These are phyloP conservation scores for Lucilia cuprina DNA, from an alignment of 1,140 invertebrate species.

Conservation along the genomic window DNA sequence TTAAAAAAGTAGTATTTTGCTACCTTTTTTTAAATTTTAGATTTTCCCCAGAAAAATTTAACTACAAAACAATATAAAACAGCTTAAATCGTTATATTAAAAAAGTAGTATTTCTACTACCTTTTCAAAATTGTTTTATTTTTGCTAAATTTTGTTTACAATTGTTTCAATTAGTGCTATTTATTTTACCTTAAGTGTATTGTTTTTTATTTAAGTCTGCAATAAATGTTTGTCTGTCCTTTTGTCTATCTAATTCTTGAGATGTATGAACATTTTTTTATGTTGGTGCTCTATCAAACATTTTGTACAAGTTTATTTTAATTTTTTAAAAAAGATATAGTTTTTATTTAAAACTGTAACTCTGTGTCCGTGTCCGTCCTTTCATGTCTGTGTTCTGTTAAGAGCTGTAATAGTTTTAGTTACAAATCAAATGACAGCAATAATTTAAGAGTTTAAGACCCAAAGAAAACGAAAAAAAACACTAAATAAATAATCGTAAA, in stretches of 20 bases:
- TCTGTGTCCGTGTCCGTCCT: neutral
- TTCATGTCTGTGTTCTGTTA: neutral
- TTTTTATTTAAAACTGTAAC: neutral
- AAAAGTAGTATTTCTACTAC: no score
- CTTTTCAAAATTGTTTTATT: no score
- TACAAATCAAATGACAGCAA: conserved; percentile 26
- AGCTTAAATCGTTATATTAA: no score
- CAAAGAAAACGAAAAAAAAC: neutral
- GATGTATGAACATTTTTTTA: neutral
- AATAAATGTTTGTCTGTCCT: neutral
- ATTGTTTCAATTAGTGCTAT: no score
- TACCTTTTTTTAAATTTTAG: no score
- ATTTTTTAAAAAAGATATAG: neutral
- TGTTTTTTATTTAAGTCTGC: neutral
- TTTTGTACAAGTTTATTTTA: neutral
- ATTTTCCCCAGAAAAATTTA: no score
- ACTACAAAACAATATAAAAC: no score
- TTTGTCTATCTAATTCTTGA: neutral
- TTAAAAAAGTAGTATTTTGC: no score
- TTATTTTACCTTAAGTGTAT: neutral
- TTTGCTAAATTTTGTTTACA: no score
- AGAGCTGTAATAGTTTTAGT: neutral
- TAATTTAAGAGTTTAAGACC: conserved; percentile 22
- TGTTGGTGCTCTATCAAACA: neutral
- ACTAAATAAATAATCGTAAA: neutral